These are phyloP conservation scores for Drosophila sp. DNA, from an alignment of 1,140 invertebrate species.

Conservation along the genomic window DNA sequence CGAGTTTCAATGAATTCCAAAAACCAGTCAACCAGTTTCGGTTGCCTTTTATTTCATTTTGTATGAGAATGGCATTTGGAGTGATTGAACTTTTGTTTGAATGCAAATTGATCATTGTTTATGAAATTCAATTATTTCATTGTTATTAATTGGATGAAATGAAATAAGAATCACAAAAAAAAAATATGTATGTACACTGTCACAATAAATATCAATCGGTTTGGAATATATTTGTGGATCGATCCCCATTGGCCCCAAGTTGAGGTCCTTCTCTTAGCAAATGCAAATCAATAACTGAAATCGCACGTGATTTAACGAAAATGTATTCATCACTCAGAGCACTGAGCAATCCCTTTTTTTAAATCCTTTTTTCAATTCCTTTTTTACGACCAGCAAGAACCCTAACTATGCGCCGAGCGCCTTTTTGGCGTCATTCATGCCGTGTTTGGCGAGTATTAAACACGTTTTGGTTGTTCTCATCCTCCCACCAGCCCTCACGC, in stretches of 20 bases:
- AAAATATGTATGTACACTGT: not conserved
- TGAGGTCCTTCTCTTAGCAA: not conserved
- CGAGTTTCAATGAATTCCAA: slow-evolving; percentile 27
- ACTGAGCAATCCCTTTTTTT: too few relatives aligned
- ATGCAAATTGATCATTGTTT: slow-evolving; percentile 34
- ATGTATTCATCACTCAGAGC: too few relatives aligned
- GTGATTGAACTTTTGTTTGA: slow-evolving; percentile 45
- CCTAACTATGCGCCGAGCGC: slow-evolving; percentile 44
- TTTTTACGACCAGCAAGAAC: not conserved
- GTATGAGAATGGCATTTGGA: slow-evolving; percentile 13
- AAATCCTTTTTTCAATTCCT: not conserved
- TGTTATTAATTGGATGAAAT: slow-evolving; percentile 12
- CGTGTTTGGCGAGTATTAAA: slow-evolving; percentile 66
- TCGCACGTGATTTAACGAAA: not conserved
- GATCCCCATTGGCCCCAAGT: not conserved
- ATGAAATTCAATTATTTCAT: slow-evolving; percentile 7
- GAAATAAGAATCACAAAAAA: not conserved
- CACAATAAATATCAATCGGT: not conserved
- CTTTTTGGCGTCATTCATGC: slow-evolving; percentile 79
- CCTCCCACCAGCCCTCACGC: not conserved
- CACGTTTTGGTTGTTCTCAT: slow-evolving; percentile 31
- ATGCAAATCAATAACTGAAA: slow-evolving; percentile 27
- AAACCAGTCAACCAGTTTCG: slow-evolving; percentile 20
- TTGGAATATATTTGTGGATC: too few relatives aligned
- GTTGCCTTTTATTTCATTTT: slow-evolving; percentile 19